phyloP scores from a whole-genome alignment of 2,888 invertebrate genomes.

The Spicauda simplicius region DNA sequence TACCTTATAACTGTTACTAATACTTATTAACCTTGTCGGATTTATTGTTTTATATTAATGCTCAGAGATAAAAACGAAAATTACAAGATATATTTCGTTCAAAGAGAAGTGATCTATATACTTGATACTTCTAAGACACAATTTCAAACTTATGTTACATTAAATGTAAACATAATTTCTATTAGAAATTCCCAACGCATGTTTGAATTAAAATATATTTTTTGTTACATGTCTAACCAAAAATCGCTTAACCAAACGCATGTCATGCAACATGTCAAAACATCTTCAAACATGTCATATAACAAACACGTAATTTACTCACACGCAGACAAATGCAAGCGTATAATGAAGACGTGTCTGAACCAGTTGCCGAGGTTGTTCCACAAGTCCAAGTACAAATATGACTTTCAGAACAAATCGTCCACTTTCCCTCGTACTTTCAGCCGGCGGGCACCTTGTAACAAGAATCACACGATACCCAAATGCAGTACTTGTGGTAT shows the following conservation, averaged over 20 bases:
- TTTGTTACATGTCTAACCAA: constrained; percentile 36
- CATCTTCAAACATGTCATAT: constrained; percentile 6
- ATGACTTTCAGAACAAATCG: constrained; percentile 66
- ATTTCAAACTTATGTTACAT: not conserved
- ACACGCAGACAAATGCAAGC: constrained; percentile 78
- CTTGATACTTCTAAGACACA: too few species aligned
- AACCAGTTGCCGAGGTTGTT: constrained; percentile 75
- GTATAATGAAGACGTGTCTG: constrained; percentile 73
- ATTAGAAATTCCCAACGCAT: not conserved
- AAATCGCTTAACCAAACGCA: constrained; percentile 7
- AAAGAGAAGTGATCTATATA: too few species aligned
- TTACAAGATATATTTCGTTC: too few species aligned
- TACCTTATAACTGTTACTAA: not conserved
- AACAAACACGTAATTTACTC: constrained; percentile 37
- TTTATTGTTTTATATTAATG: not conserved
- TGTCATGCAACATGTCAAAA: constrained; percentile 7
- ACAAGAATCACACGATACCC: constrained; percentile 79
- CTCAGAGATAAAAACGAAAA: too few species aligned
- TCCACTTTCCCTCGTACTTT: constrained; percentile 73
- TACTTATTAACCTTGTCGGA: not conserved
- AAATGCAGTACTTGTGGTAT: constrained; percentile 65
- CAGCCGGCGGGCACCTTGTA: constrained; percentile 61
- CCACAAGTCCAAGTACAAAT: constrained; percentile 70
- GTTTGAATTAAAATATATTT: constrained; percentile 23
- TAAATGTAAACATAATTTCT: constrained; percentile 1